Percentiles rank a stretch among this genome's conserved stretches.
Conservation (phyloP, 53 echinoderm and acorn worm species). For the Astropecten irregularis region DNA sequence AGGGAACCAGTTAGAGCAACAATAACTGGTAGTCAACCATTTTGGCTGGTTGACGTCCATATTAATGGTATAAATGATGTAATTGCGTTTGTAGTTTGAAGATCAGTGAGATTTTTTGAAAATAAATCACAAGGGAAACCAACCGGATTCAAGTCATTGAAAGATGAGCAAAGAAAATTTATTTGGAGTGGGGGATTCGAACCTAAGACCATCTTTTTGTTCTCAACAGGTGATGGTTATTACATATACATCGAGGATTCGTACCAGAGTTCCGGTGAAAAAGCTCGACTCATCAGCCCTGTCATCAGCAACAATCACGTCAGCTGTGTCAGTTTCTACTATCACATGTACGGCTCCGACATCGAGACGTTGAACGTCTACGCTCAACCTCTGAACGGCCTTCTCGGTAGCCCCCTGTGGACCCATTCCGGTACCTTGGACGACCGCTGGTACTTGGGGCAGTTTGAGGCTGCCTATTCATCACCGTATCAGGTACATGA, state of each 20-base stretch:
- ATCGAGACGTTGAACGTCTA: constrained; percentile 66
- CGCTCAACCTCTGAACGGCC: not conserved
- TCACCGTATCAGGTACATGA: constrained; percentile 28
- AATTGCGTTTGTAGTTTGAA: too few relatives aligned
- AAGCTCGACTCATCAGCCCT: constrained; percentile 76
- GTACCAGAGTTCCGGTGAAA: constrained; percentile 55
- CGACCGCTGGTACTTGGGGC: constrained; percentile 45
- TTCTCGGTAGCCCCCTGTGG: constrained; percentile 5
- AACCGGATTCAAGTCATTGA: too few relatives aligned
- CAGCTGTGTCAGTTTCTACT: constrained; percentile 57
- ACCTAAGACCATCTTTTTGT: too few relatives aligned
- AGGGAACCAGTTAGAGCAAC: too few relatives aligned
- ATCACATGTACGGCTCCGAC: constrained; percentile 67
- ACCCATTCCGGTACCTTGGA: constrained; percentile 36
- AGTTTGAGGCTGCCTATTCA: constrained; percentile 18
- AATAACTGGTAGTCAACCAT: too few relatives aligned
- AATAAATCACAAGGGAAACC: too few relatives aligned
- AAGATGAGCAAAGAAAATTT: too few relatives aligned
- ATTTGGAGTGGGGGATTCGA: too few relatives aligned
- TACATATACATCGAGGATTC: constrained; percentile 90
- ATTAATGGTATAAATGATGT: too few relatives aligned
- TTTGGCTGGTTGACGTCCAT: too few relatives aligned
- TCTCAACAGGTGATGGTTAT: too few relatives aligned
- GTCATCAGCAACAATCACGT: not conserved
- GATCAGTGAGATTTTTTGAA: too few relatives aligned